Base-by-base conservation (phyloP, 2,113 vertebrate genomes). In the Caretta caretta region DNA sequence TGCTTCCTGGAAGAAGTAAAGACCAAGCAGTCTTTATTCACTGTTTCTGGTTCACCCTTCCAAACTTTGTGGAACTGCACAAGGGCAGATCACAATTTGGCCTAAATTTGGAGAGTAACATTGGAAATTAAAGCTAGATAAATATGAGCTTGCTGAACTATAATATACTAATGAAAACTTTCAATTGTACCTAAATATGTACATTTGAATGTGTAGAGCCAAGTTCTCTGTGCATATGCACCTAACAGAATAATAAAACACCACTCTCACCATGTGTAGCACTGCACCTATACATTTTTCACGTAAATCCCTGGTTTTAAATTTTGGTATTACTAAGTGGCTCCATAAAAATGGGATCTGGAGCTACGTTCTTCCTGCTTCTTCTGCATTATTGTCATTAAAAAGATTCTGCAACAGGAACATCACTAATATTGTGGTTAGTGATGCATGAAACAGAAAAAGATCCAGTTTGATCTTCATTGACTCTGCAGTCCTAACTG, bases 161-260 rank as follows among this genome's bases (percentile, higher is more conserved):
- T 59, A 86, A 80, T n/a, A 10, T 11, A 46, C 29, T 11, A 81
- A 90, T 59, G 84, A 90, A 84, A 84, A 82, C 48, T 93, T 96
- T 93, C 82, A 2, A 0, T 78, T 1, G 2, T 19, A 90, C 85
- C 50, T 86, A 86, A 75, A 85, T 54, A 75, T 75, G 75, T 94
- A 12, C 80, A 75, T 96, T 9, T 65, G 75, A 90, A 38, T 76
- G 85, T 94, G 14, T 84, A 85, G 69, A 90, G 69, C 76, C 84
- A 96, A 89, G 90, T 89, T 84, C 91, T 59, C 72, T 10, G 65
- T 75, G 69, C 8, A 94, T 84, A 94, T 89, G 93, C 49, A 56
- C 89, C 93, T 88, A 96, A 38, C 93, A 93, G 87, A 89, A 84
- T 54, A 42, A 69, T 65, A 46, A 84, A 79, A 86, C 1, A 2